Base-by-base conservation (phyloP, 2,888 invertebrate genomes). In the Dastarcus helophoroides region DNA sequence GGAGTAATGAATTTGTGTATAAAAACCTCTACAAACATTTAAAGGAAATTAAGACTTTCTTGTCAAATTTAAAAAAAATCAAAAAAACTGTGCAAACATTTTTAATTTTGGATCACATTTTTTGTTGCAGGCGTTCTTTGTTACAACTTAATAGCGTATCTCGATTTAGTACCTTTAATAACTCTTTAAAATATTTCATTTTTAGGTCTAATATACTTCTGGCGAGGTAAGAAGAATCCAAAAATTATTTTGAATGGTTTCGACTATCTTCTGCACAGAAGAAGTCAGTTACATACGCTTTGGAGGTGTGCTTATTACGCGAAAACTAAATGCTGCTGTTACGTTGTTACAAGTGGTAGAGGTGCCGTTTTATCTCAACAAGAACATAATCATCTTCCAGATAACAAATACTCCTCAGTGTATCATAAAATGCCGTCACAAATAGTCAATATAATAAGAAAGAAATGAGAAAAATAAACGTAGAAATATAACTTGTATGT, bases 371-470 rank as follows among this genome's bases (percentile, higher is more conserved):
- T 40, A 15, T 26, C 31, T 6, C 29, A 23, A 6, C 28, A 10
- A n/a, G 22, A 24, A 14, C 47, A 47, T 22, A 45, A 35, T 22
- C 46, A 47, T 37, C 27, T 26, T 13, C 30, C 29, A n/a, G 38
- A 26, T 7, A 25, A 7, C n/a, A 33, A 37, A 21, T 37, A 32
- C 9, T n/a, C 32, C 10, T 26, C 14, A 9, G n/a, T n/a, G n/a
- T n/a, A n/a, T n/a, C n/a, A n/a, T n/a, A 29, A 30, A 29, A 36
- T 40, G 32, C 26, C 19, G 4, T 41, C 41, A 5, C 39, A 40
- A 16, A 27, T 33, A 16, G 41, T 43, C 5, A 33, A 27, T 13
- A 33, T 33, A 7, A 24, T 26, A 8, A 30, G 17, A n/a, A 30
- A 26, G 10, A 23, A n/a, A n/a, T n/a, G n/a, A n/a, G n/a, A n/a